Conservation (phyloP, 2,797 vertebrate species). For the Neosilurus hyrtlii region DNA sequence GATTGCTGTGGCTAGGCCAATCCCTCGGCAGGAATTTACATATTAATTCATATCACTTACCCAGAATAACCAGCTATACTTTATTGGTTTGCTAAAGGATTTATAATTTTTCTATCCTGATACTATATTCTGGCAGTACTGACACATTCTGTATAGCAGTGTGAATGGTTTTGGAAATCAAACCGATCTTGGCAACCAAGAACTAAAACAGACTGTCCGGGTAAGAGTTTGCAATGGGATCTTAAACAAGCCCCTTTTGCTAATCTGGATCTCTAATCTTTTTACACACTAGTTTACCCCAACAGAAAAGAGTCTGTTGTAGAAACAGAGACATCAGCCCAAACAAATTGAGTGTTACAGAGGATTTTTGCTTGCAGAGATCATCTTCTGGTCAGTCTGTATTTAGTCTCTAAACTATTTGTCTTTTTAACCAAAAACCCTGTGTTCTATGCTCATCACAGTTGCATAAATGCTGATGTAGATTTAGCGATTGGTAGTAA, state of each 20-base stretch:
- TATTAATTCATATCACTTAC: neutral
- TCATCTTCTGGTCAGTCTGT: constrained; percentile 44
- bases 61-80: neutral
- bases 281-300: constrained; percentile 67
- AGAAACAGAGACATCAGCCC: constrained; percentile 48
- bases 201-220: constrained; percentile 8
- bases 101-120: neutral
- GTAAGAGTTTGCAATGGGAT: constrained; percentile 49
- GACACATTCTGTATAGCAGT: neutral
- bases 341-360: constrained; percentile 60
- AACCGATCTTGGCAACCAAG: constrained; percentile 7
- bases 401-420: constrained; percentile 32
- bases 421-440: constrained; percentile 34
- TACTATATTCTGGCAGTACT: neutral
- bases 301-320: constrained; percentile 69
- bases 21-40: neutral
- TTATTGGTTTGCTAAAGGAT: neutral
- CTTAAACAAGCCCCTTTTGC: constrained; percentile 35
- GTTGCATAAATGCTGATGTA: neutral
- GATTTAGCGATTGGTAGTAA: constrained; percentile 6
- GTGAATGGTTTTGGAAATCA: neutral
- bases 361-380: constrained; percentile 57
- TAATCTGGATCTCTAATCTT: constrained; percentile 63
- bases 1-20: neutral
- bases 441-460: neutral